Base-by-base conservation (phyloP, 2,888 invertebrate species). In the Acrobasis suavella region DNA sequence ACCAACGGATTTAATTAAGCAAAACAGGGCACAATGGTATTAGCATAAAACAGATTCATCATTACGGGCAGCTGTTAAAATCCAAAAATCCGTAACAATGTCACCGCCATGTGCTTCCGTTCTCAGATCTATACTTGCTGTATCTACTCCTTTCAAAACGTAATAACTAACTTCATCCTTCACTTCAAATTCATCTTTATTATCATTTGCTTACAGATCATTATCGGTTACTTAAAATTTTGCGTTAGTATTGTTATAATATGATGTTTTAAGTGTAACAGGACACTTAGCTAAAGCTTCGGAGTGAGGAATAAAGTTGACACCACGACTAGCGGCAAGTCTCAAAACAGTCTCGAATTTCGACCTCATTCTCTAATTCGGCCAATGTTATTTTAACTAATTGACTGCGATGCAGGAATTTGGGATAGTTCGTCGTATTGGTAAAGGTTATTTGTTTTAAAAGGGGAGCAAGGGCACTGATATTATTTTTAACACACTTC, bases 381-480 rank as follows among this genome's bases (percentile, higher is more conserved):
- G 64, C 39, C 58, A 63, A 49, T 73, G 72, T 74, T 76, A 66
- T 74, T 74, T 73, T 69, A 70, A 73, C 69, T 72, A 76, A 74
- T 74, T 72, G 73, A 62, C 60, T 52, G 50, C 42, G 54, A 56
- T 52, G 37, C 42, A 42, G 58, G 59, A 38, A 50, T 32, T 62
- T 49, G 49, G 54, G 14, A 38, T 49, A 55, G 37, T 62, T 62
- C 55, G 49, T 15, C 8, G 10, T 17, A 12, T 10, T 12, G 2
- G 10, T 17, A 12, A 17, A 17, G 10, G 56, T 16, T 56, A 56
- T 56, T 39, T 42, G 15, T 55, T 17, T 56, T 54, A 38, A 50
- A 15, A 17, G 16, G 50, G 50, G 14, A 17, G 17, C 5, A 15
- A 5, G 16, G 8, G 16, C 1, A 22, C 10, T 17, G 50, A 46